Base-by-base conservation (phyloP, 2,797 vertebrate genomes). In the Halcyon leucocephala region DNA sequence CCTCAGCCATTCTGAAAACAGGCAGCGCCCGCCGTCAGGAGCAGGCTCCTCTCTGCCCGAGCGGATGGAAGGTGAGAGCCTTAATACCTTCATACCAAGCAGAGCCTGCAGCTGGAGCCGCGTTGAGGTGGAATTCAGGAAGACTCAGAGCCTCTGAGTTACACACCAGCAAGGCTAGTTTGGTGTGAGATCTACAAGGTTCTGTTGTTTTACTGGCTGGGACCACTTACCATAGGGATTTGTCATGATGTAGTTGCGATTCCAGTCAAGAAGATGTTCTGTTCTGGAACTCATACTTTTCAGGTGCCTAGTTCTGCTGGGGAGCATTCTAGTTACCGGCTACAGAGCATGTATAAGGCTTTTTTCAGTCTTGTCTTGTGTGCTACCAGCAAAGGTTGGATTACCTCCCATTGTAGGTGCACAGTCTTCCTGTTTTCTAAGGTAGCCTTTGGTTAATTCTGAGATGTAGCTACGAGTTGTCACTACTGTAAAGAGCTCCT, bases 1-100 rank as follows among this genome's bases (percentile, higher is more conserved):
- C 93, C 98, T 99, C 95, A 99, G 98, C 94, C 99, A 99, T 93
- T 99, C 99, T 0, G 99, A 99, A 95, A 99, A 98, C 97, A 97
- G 99, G 79, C 98, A 99, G 70, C 96, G 98, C 0, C 98, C 99
- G 2, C 99, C 99, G 5, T 98, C 98, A 0, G 99, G 99, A 77
- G 89, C 91, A 1, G 99, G 99, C 29, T 97, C 29, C 25, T 96
- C 98, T 22, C 96, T 99, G 71, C 99, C 99, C 0, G 99, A 99
- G 97, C 98, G 99, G 94, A 99, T 99, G 98, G 99, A 99, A 98
- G 99, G 99, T 99, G 97, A 98, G 92, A 20, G 33, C 61, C 70
- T 21, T 12, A 0, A 1, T 0, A 52, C 51, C 51, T 52, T 52
- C 51, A 52, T 13, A 22, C 37, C 33, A 4, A 8, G 62, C n/a